Percentiles rank a stretch among this genome's conserved stretches.
These are phyloP conservation scores for Diorhabda carinulata DNA, from an alignment of 1,140 invertebrate genomes.

Conservation along the genomic window DNA sequence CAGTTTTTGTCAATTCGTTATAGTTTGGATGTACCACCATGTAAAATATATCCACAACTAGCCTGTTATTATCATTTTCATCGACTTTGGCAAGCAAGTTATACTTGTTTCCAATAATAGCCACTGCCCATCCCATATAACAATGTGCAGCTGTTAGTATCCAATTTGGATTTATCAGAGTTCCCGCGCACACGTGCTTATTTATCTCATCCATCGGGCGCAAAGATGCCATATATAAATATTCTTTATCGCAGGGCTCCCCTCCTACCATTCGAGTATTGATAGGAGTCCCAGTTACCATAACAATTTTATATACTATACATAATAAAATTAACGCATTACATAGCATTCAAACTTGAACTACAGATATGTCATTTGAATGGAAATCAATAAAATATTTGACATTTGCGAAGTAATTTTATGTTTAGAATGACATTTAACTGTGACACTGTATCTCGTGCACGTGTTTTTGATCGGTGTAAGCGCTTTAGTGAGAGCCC, in stretches of 20 bases:
- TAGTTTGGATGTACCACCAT: neutral
- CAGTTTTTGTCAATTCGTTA: neutral
- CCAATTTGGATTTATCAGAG: slow-evolving; percentile 52
- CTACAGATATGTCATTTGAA: too few species aligned
- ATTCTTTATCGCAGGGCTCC: neutral
- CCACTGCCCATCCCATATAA: neutral
- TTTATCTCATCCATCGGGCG: neutral
- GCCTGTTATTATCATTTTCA: neutral
- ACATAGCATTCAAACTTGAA: too few species aligned
- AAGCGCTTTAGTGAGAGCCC: too few species aligned
- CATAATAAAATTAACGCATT: too few species aligned
- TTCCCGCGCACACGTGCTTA: slow-evolving; percentile 57
- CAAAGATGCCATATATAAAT: neutral
- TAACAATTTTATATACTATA: too few species aligned
- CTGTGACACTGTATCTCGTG: too few species aligned
- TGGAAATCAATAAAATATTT: too few species aligned
- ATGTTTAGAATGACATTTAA: too few species aligned
- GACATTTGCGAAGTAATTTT: too few species aligned
- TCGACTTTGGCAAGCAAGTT: neutral
- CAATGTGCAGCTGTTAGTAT: slow-evolving; percentile 55
- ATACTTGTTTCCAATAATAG: neutral
- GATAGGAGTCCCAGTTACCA: too few species aligned
- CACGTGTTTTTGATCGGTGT: too few species aligned
- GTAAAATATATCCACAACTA: neutral
- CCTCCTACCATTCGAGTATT: neutral